These are phyloP conservation scores for Pygocentrus nattereri DNA, from an alignment of 2,797 vertebrate genomes.

Conservation along the genomic window DNA sequence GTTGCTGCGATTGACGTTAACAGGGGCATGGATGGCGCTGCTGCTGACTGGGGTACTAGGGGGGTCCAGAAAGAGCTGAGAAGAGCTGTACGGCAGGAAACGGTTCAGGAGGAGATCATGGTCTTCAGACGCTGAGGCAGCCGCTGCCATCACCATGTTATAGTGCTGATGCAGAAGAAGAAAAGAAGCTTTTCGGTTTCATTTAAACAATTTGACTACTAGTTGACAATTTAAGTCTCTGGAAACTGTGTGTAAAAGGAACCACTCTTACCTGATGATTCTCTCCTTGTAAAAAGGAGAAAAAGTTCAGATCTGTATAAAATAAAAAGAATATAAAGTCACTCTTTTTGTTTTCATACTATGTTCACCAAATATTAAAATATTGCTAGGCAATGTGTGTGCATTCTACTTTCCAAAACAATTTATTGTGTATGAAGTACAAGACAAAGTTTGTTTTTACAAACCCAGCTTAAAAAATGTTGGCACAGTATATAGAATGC, in stretches of 20 bases:
- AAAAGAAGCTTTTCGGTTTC: not conserved
- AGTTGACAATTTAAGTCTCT: not conserved
- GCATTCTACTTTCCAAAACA: too few relatives aligned
- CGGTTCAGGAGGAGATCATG: slow-evolving; percentile 93
- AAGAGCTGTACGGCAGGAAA: slow-evolving; percentile 93
- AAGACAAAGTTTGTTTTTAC: too few relatives aligned
- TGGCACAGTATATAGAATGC: too few relatives aligned
- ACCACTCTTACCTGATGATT: slow-evolving; percentile 96
- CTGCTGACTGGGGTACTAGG: slow-evolving; percentile 84
- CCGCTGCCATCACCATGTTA: slow-evolving; percentile 94
- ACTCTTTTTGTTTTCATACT: not conserved
- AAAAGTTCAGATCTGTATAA: slow-evolving; percentile 95
- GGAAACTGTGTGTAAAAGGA: not conserved
- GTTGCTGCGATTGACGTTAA: slow-evolving; percentile 85
- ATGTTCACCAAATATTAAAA: too few relatives aligned
- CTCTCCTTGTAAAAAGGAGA: slow-evolving; percentile 98
- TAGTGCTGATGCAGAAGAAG: slow-evolving; percentile 85
- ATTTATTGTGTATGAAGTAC: too few relatives aligned
- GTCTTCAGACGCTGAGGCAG: slow-evolving; percentile 91
- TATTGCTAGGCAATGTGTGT: too few relatives aligned
- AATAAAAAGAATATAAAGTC: slow-evolving; percentile 37
- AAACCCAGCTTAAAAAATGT: too few relatives aligned
- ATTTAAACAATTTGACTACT: not conserved
- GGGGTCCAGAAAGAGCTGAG: slow-evolving; percentile 96
- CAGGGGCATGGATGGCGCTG: slow-evolving; percentile 81